Conservation (phyloP, 2,888 invertebrate genomes). For the Petrophora chlorosata region DNA sequence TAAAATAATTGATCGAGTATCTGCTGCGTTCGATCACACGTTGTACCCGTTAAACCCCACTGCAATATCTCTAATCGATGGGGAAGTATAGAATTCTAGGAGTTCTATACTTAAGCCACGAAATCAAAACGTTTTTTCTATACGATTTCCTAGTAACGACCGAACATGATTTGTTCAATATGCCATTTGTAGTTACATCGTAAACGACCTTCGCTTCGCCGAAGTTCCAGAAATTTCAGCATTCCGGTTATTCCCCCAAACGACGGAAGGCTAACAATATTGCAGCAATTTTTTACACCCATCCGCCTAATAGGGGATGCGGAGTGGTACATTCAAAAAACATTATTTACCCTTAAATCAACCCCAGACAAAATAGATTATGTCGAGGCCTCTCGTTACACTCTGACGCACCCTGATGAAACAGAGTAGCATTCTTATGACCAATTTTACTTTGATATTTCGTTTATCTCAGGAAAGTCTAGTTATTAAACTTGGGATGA, state of each 20-base stretch:
- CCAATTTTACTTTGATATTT: constrained; percentile 22
- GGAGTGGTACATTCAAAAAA: constrained; percentile 40
- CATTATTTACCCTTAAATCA: constrained; percentile 45
- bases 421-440: constrained; percentile 20
- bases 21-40: too few species aligned
- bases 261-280: constrained; percentile 19
- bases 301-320: constrained; percentile 41
- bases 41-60: too few species aligned
- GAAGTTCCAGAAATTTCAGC: constrained; percentile 18
- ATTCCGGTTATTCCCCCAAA: constrained; percentile 20
- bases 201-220: neutral
- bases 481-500: constrained; percentile 2
- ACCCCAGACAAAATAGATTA: constrained; percentile 51
- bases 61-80: too few species aligned
- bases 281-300: constrained; percentile 20
- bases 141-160: too few species aligned
- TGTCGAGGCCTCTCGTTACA: constrained; percentile 32
- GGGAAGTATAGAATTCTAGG: too few species aligned
- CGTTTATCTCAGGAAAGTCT: constrained; percentile 4
- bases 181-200: neutral
- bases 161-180: neutral
- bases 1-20: too few species aligned
- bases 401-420: constrained; percentile 28
- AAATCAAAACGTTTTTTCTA: too few species aligned
- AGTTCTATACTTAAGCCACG: too few species aligned